Evolutionary conservation across 2,888 invertebrate genomes (phyloP), one percentile per base, ranked within the genome.

Genomic region (Brenthis ino): DNA sequence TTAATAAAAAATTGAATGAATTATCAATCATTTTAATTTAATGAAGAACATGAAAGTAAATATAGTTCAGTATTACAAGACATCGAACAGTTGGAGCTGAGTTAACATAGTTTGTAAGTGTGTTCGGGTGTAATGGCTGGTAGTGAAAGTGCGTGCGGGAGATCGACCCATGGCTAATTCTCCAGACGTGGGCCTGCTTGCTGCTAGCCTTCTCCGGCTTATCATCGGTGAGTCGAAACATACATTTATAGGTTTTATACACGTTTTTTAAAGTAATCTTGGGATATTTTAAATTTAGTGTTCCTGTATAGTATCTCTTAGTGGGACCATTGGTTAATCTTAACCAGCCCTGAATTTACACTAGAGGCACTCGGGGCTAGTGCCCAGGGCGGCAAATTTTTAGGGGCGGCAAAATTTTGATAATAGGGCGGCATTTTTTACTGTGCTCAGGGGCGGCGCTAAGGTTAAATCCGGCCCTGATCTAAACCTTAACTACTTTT

Each of bases 121-220:
- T 63, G 70, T 65, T 74, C 70, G 75, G 80, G 79, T 84, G 91
- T 89, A 82, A 91, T 91, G 90, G 89, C 85, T 76, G 77, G 79
- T 79, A 77, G 78, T 82, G 82, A 79, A 79, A 82, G 83, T 80
- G 84, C 72, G 77, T 74, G 77, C 80, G 81, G 84, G 80, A 82
- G 80, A 81, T 83, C 85, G 83, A 93, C 88, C 89, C 86, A 94
- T 94, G 94, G 94, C 94, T 92, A 92, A 93, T 83, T 89, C 93
- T 79, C 91, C 93, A 79, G 94, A 94, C 85, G 88, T 94, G 82
- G 94, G 94, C 84, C 90, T 94, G 84, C 85, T 94, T 79, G 93
- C 89, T 76, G 94, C 94, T 81, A 94, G 93, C 86, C 90, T 95
- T 73, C 93, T 94, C 76, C 93, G 94, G 89, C 94, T 94, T 75